Conservation (phyloP, 2,888 invertebrate genomes). For the Dicyrtomina minuta region DNA sequence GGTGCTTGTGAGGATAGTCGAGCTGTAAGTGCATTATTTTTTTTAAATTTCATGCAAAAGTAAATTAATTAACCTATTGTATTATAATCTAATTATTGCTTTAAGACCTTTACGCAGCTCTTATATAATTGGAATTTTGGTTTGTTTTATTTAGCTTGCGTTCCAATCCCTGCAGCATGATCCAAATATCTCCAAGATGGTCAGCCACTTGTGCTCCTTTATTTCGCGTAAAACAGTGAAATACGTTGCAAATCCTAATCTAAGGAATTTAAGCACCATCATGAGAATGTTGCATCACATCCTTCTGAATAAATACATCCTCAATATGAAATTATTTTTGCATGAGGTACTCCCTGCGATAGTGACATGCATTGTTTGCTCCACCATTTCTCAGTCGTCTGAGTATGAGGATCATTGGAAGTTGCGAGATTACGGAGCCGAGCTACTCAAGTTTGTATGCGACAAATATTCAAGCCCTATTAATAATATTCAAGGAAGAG, state of each 20-base stretch:
- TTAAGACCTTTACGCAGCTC: neutral
- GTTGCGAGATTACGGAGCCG: neutral
- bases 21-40: neutral
- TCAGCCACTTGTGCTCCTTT: neutral
- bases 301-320: constrained; percentile 9
- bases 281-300: constrained; percentile 11
- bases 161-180: constrained; percentile 3
- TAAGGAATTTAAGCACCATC: neutral
- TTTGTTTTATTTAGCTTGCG: neutral
- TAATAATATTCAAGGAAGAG: constrained; percentile 13
- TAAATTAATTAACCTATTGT: too few species aligned
- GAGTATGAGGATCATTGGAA: constrained; percentile 10
- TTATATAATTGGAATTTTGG: too few species aligned
- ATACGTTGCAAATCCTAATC: neutral
- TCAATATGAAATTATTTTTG: constrained; percentile 3
- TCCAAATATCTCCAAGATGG: constrained; percentile 3
- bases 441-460: constrained; percentile 10
- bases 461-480: constrained; percentile 1
- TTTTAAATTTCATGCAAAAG: too few species aligned
- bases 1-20: neutral
- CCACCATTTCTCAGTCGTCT: neutral
- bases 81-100: neutral
- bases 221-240: neutral
- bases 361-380: constrained; percentile 16
- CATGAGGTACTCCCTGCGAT: constrained; percentile 6